Percentiles rank a stretch among this genome's conserved stretches.
Conservation (phyloP, 2,888 invertebrate species). For the Petrophora chlorosata region DNA sequence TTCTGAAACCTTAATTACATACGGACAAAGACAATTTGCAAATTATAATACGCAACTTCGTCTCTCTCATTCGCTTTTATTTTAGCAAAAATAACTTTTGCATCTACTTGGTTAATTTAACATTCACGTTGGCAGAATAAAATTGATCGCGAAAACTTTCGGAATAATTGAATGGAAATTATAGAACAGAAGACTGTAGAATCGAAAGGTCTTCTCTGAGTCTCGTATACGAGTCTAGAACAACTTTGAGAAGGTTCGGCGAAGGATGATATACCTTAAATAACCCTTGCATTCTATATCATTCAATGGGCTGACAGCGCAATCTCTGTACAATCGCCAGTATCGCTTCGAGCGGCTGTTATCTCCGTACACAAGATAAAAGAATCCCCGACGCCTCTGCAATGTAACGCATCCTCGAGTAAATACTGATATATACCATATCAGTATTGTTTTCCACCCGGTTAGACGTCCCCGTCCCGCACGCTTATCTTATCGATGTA, state of each 20-base stretch:
- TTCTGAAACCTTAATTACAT: constrained; percentile 33
- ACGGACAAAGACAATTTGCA: constrained; percentile 33
- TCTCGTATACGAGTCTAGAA: neutral
- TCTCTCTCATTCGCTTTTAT: constrained; percentile 28
- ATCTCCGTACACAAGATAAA: constrained; percentile 59
- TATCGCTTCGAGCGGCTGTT: constrained; percentile 57
- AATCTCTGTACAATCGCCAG: constrained; percentile 35
- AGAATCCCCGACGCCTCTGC: constrained; percentile 45
- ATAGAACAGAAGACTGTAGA: constrained; percentile 23
- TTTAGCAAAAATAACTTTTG: constrained; percentile 28
- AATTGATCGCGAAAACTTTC: constrained; percentile 19
- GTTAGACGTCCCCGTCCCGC: constrained; percentile 50
- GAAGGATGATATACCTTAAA: constrained; percentile 3
- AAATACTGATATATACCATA: constrained; percentile 41
- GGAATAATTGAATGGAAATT: constrained; percentile 19
- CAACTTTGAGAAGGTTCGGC: constrained; percentile 21
- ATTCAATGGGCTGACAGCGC: constrained; percentile 40
- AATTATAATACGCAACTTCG: constrained; percentile 36
- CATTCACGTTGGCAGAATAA: constrained; percentile 6
- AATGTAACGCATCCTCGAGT: constrained; percentile 47
- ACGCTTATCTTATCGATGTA: constrained; percentile 62
- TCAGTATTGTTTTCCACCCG: constrained; percentile 46
- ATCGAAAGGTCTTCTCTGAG: constrained; percentile 14
- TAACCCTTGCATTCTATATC: constrained; percentile 21
- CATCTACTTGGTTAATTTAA: constrained; percentile 24